A percentile compares a stretch with the other conserved stretches of the same genome.
Conservation (phyloP, 2,888 invertebrate genomes). For the Bellardia pandia region DNA sequence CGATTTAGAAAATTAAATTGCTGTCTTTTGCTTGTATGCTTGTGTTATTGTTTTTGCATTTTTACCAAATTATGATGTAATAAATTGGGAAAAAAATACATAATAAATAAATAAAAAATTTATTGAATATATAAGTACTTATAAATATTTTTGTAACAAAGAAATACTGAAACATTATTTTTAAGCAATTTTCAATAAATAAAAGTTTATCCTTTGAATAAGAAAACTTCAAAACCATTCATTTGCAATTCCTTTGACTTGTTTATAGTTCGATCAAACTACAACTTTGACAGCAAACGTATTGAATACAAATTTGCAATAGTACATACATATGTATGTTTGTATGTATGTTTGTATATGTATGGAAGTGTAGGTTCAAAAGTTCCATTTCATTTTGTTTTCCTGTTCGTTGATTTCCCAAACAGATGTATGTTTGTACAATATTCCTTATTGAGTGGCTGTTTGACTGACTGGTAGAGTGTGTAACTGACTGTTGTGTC, state of each 20-base stretch:
- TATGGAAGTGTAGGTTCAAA: background rate
- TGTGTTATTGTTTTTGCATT: background rate
- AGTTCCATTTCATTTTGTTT: slow-evolving; percentile 36
- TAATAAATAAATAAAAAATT: background rate
- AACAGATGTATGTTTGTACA: slow-evolving; percentile 34
- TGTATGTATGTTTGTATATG: background rate
- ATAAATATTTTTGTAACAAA: background rate
- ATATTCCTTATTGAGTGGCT: slow-evolving; percentile 13
- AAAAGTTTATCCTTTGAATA: slow-evolving; percentile 11
- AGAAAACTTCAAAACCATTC: slow-evolving; percentile 11
- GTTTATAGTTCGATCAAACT: slow-evolving; percentile 2
- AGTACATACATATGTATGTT: background rate
- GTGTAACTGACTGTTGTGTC: slow-evolving; percentile 58
- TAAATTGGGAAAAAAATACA: slow-evolving; percentile 13
- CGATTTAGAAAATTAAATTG: slow-evolving; percentile 57
- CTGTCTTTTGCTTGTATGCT: background rate
- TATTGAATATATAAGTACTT: slow-evolving; percentile 3
- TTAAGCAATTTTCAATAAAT: slow-evolving; percentile 1
- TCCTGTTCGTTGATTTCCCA: slow-evolving; percentile 46
- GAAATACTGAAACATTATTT: background rate
- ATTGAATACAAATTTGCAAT: slow-evolving; percentile 24
- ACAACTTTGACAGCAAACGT: background rate
- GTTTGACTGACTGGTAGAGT: background rate
- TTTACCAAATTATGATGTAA: background rate
- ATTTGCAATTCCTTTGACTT: slow-evolving; percentile 44